Evolutionary conservation across 2,888 invertebrate species (phyloP), one percentile per base, ranked within the genome.

Genomic region (Calameuta filiformis): DNA sequence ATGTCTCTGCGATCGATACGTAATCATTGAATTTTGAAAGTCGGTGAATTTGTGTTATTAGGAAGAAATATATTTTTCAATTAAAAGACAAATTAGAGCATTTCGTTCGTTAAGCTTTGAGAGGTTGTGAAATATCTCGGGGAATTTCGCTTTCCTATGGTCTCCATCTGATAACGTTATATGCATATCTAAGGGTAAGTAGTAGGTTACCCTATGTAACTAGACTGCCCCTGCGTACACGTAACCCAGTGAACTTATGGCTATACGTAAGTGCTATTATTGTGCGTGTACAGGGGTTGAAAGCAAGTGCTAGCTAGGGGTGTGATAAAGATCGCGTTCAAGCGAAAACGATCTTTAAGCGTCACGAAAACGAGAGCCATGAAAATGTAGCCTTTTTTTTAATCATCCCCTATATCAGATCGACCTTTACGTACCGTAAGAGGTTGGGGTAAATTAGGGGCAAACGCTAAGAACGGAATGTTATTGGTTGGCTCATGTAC

Each of bases 301-400:
- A 71, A 31, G 71, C 33, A 71, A 31, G 71, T 34, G 71, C 33
- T 15, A 9, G 71, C 34, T 4, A 71, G 56, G 71, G 12, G 31
- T 23, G 71, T 34, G 71, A 71, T 71, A 31, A 31, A 71, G 71
- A 71, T 71, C 71, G 9, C 31, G 56, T 71, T 71, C 15, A 34
- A 31, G 31, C 71, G 31, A 71, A 34, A 31, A 12, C 33, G 71
- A 34, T 71, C 34, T 71, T 71, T 71, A 34, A 71, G 71, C 71
- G 71, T 71, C 34, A 71, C 71, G 71, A 71, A 2, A 33, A 31
- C 31, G 71, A 71, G 30, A 71, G 31, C 34, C 71, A 34, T 34
- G 35, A 31, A 74, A 74, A 74, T 74, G 74, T 74, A 12, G 56
- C 34, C 34, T 75, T 75, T 75, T 75, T 75, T 68, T 68, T 40